Base-by-base conservation (phyloP, 2,113 vertebrate species). In the Oreochromis spilurus region DNA sequence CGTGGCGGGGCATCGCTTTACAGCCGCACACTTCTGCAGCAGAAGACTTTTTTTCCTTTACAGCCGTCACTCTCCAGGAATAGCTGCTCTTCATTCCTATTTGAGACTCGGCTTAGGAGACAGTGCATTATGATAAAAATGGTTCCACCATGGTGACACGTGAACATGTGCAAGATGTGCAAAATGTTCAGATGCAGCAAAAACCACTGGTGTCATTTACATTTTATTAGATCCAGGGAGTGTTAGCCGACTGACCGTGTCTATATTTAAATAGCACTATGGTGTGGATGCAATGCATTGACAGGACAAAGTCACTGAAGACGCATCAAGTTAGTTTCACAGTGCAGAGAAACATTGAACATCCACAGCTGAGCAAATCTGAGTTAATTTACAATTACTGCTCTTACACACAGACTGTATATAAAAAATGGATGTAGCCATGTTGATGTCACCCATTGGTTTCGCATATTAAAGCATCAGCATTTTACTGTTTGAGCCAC, bases 381-480 rank as follows among this genome's bases (percentile, higher is more conserved):
- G 36, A 21, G 7, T 40, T 40, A 0, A 9, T 24, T 40, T 24
- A 67, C 7, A 24, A 40, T 0, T 24, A 40, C 62, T 40, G 19
- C 11, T 40, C 36, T 14, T 1, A 40, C 1, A 40, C 62, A 40
- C 1, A 67, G 62, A 67, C 34, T 38, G 34, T 67, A 40, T 14
- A 40, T 43, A 70, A 70, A 70, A 40, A 14, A 70, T 70, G n/a
- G 36, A 70, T 13, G 62, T 21, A 40, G n/a, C 11, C 62, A 21
- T 40, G 34, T 36, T 38, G 60, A 65, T 21, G 24, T 26, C 54
- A 13, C n/a, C 12, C 54, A 53, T 53, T n/a, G 57, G 34, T 65
- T 65, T 38, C 2, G 34, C 10, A 65, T 38, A 0, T 65, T 65
- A n/a, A 65, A 13, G 17, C 17, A 12, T 36, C 0, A 0, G 29